Conservation (phyloP, 2,113 vertebrate genomes). For the Galbula dea region DNA sequence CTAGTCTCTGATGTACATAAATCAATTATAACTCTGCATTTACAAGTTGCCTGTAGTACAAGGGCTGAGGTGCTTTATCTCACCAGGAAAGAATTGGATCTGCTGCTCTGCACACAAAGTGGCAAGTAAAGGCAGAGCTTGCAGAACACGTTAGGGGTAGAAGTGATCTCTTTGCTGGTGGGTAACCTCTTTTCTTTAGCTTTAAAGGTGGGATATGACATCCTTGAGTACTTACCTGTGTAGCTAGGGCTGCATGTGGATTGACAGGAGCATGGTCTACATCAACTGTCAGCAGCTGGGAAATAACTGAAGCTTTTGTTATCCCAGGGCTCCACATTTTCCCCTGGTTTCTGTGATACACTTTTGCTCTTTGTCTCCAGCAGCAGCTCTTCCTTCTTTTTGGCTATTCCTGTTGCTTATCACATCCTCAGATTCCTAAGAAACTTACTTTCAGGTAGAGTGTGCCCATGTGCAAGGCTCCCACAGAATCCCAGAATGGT, state of each 20-base stretch:
- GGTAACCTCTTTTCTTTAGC: not conserved
- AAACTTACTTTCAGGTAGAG: not conserved
- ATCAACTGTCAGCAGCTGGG: not conserved
- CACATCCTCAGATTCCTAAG: not conserved
- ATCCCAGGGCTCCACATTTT: not conserved
- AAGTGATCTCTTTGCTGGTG: not conserved
- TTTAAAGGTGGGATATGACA: not conserved
- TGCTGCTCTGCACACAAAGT: not conserved
- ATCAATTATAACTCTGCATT: constrained; percentile 14
- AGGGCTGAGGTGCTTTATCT: constrained; percentile 19
- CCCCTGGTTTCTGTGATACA: not conserved
- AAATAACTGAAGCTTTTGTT: not conserved
- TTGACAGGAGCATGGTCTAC: not conserved
- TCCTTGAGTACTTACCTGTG: not conserved
- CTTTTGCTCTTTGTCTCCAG: not conserved
- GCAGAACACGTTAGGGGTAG: not conserved
- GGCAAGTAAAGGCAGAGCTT: not conserved
- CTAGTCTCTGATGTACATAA: constrained; percentile 27
- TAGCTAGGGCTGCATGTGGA: not conserved
- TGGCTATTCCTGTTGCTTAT: not conserved
- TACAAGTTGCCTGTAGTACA: not conserved
- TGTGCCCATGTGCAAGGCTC: not conserved
- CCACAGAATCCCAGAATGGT: no score
- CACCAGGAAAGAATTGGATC: not conserved
- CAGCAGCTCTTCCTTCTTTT: not conserved